Evolutionary conservation across 1,140 invertebrate genomes (phyloP).

Genomic region (Penaeus chinensis): DNA sequence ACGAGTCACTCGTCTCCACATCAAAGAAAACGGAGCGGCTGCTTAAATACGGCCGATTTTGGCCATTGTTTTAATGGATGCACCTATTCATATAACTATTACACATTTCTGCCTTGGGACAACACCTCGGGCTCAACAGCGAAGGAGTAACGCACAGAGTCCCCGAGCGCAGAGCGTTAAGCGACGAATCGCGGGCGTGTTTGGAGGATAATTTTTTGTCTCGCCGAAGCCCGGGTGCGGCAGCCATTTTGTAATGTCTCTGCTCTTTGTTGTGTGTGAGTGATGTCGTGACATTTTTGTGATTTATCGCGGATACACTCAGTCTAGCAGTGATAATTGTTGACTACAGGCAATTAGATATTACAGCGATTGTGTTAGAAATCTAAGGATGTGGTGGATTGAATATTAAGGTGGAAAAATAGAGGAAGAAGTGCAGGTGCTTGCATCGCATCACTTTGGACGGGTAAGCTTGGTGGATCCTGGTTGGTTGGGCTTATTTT

Average conservation of each 20-base stretch:
- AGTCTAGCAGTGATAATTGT: conserved; percentile 40
- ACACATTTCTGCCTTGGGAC: neutral
- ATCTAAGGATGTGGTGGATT: conserved; percentile 35
- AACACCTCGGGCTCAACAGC: neutral
- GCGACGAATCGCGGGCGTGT: conserved; percentile 25
- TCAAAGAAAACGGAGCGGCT: conserved; percentile 53
- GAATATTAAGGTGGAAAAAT: conserved; percentile 51
- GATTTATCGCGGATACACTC: conserved; percentile 55
- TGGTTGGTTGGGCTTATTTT: conserved; percentile 39
- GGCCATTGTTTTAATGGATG: conserved; percentile 55
- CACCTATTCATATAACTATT: conserved; percentile 27
- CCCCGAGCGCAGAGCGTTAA: neutral
- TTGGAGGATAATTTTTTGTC: conserved; percentile 34
- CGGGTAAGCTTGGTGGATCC: conserved; percentile 41
- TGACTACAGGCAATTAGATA: conserved; percentile 45
- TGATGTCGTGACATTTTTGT: conserved; percentile 58
- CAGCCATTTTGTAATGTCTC: conserved; percentile 58
- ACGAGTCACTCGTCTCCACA: conserved; percentile 37
- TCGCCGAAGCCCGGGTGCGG: conserved; percentile 38
- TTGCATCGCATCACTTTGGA: conserved; percentile 34
- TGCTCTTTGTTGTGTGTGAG: conserved; percentile 57
- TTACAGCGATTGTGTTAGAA: conserved; percentile 47
- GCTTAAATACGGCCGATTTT: conserved; percentile 48
- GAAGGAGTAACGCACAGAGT: neutral
- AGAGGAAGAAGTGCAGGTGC: conserved; percentile 52